phyloP scores from a whole-genome alignment of 2,797 vertebrate genomes.

The Choloepus didactylus region DNA sequence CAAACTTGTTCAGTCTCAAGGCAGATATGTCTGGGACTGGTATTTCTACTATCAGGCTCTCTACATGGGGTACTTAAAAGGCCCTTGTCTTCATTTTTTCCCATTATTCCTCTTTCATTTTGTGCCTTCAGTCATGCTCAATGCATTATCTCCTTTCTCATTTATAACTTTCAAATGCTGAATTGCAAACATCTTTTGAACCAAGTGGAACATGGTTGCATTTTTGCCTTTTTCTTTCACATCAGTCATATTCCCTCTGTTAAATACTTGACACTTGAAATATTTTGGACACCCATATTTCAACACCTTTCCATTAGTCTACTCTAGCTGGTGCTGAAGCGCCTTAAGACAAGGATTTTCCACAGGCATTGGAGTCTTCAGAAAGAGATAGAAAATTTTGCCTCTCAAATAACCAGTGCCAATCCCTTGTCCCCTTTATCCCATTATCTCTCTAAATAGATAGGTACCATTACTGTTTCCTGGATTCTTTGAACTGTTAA shows the following conservation, averaged over 20 bases:
- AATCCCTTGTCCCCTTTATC: not conserved
- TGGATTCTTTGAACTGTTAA: not conserved
- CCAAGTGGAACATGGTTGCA: not conserved
- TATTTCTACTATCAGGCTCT: not conserved
- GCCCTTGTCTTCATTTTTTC: not conserved
- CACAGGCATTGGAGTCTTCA: not conserved
- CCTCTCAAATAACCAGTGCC: not conserved
- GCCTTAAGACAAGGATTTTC: not conserved
- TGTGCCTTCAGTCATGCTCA: not conserved
- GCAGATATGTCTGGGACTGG: not conserved
- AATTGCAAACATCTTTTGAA: constrained; percentile 2
- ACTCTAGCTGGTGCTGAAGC: not conserved
- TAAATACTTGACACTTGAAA: not conserved
- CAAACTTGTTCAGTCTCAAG: not conserved
- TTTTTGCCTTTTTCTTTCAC: not conserved
- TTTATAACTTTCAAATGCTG: not conserved
- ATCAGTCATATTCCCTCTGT: not conserved
- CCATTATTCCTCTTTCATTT: not conserved
- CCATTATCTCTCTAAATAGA: not conserved
- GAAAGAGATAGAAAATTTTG: not conserved
- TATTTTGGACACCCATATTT: not conserved
- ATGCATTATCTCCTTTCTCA: not conserved
- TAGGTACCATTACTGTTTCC: not conserved
- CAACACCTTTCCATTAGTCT: not conserved
- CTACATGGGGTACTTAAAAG: not conserved